Evolutionary conservation across 2,797 vertebrate genomes (phyloP), one percentile per base, ranked within the genome.

Genomic region (Cheirogaleus major): DNA sequence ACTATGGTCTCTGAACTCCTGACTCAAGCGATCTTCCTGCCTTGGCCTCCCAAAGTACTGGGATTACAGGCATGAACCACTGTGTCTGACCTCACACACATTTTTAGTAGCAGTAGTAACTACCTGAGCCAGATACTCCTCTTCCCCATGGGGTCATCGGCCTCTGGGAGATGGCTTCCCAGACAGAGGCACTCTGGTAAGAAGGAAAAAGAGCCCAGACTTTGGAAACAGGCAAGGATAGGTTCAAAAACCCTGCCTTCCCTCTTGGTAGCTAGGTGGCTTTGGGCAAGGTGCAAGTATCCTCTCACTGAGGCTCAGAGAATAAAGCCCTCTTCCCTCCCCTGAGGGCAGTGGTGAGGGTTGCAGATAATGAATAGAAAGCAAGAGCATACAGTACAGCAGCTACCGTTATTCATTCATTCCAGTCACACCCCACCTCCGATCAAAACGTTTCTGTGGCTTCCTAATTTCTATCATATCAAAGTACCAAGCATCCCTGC

Each of bases 291-390:
- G 48, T 55, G 35, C 18, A 18, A 13, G 4, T 52, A 22, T 55
- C 57, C 75, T 27, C 61, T 70, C 52, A 27, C 35, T n/a, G 11
- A 81, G 50, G 18, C 12, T 4, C 45, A 7, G 27, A 65, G 43
- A 70, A 50, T 22, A n/a, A 23, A 25, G 4, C 7, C 1, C 5
- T 45, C 35, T 12, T 1, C n/a, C n/a, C 25, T 17, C 14, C 27
- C 14, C 4, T 11, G 18, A 72, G 69, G n/a, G 22, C 20, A 25
- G 11, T 4, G 35, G 35, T 30, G 23, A 85, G 35, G 38, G 48
- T 2, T 9, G 3, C 12, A 3, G 52, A 17, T 1, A 23, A 61
- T 0, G 18, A 70, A 41, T 1, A 38, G 7, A 43, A 69, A 41
- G 43, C 80, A 35, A 30, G 18, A 12, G 45, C 13, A 59, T 9